Evolutionary conservation across 2,888 invertebrate species (phyloP).

Genomic region (Lutraria lutraria): DNA sequence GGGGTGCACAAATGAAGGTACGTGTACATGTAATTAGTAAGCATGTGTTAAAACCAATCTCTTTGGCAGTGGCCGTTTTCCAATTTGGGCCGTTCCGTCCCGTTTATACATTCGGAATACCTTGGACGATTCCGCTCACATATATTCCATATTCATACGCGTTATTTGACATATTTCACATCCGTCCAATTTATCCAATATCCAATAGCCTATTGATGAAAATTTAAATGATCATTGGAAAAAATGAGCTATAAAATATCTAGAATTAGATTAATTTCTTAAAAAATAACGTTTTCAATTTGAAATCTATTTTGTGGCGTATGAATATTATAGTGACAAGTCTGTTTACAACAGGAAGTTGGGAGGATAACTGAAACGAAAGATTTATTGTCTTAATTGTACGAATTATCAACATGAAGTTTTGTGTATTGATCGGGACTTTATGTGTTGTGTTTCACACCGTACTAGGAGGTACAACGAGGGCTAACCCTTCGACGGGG

Average conservation of each 20-base stretch:
- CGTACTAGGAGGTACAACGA: constrained; percentile 14
- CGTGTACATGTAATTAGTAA: too few relatives aligned
- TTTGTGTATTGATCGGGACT: background rate
- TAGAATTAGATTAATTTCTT: background rate
- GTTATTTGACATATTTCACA: background rate
- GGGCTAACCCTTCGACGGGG: background rate
- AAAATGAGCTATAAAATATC: too few relatives aligned
- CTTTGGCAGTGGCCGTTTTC: too few relatives aligned
- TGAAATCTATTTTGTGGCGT: background rate
- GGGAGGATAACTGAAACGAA: constrained; percentile 19
- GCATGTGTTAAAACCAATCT: too few relatives aligned
- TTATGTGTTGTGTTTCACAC: constrained; percentile 20
- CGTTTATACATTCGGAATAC: too few relatives aligned
- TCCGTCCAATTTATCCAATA: background rate
- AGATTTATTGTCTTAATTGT: background rate
- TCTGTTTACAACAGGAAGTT: constrained; percentile 35
- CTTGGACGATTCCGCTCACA: too few relatives aligned
- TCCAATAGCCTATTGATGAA: background rate
- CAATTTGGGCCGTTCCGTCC: too few relatives aligned
- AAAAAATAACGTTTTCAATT: background rate
- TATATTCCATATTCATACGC: background rate
- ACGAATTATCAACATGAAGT: constrained; percentile 21
- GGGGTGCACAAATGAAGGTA: too few relatives aligned
- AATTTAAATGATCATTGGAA: background rate
- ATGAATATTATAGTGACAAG: background rate